Evolutionary conservation across 1,140 invertebrate genomes (phyloP).

Genomic region (Drosophila navojoa): DNA sequence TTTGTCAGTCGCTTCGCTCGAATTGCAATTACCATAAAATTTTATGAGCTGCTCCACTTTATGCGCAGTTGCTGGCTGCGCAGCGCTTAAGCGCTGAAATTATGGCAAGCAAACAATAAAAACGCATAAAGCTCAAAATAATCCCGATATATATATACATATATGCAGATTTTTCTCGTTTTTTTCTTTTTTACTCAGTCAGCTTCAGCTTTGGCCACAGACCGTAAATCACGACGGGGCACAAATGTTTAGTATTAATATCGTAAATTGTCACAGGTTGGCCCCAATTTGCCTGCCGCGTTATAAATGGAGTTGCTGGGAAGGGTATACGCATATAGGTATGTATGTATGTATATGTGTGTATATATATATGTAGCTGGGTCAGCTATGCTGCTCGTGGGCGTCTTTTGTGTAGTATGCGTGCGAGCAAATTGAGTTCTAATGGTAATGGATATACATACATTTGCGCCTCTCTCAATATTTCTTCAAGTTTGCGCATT

Average conservation of each 20-base stretch:
- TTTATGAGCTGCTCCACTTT: slow-evolving; percentile 78
- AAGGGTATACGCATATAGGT: not conserved
- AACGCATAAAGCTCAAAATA: slow-evolving; percentile 73
- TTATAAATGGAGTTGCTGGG: slow-evolving; percentile 58
- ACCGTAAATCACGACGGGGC: slow-evolving; percentile 74
- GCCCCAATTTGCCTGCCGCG: slow-evolving; percentile 74
- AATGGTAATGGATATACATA: slow-evolving; percentile 58
- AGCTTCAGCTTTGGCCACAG: slow-evolving; percentile 16
- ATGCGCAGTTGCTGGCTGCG: slow-evolving; percentile 58
- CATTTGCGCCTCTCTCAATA: slow-evolving; percentile 62
- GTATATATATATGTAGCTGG: too few relatives aligned
- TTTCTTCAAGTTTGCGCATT: slow-evolving; percentile 79
- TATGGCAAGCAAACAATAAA: slow-evolving; percentile 77
- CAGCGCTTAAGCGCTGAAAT: slow-evolving; percentile 73
- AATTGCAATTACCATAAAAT: slow-evolving; percentile 76
- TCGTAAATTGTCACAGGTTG: slow-evolving; percentile 82
- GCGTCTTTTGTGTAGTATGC: slow-evolving; percentile 54
- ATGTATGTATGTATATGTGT: too few relatives aligned
- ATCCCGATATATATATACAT: slow-evolving; percentile 40
- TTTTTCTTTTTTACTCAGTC: slow-evolving; percentile 10
- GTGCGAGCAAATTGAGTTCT: slow-evolving; percentile 75
- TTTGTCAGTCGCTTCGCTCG: slow-evolving; percentile 64
- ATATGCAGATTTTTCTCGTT: slow-evolving; percentile 9
- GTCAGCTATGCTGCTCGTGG: slow-evolving; percentile 47
- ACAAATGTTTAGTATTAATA: slow-evolving; percentile 83